Evolutionary conservation across 2,113 vertebrate species (phyloP), one percentile per base, ranked within the genome.

Genomic region (Gymnobelideus leadbeateri): DNA sequence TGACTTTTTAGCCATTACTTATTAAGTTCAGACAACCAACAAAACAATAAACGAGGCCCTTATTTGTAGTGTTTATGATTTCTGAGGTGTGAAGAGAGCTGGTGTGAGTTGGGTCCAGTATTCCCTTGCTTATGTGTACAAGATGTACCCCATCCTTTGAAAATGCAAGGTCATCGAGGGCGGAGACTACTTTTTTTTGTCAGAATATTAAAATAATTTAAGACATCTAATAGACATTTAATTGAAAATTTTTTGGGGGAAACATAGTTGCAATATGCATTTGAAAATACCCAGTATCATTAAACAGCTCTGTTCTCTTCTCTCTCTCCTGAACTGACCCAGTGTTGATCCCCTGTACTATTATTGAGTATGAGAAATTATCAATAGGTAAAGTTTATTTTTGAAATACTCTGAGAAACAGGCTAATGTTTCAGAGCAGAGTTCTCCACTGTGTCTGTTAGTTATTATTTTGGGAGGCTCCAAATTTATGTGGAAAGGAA

Each of bases 401-500:
- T 96, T 96, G 84, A 94, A 93, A 1, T 54, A 68, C 94, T 97
- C 95, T 50, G 94, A 94, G 94, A 84, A 95, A 37, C 57, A 84
- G 51, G 84, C 54, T 95, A 91, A 97, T 97, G 92, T 95, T 96
- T 98, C 95, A 84, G 68, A 43, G 6, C 61, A 46, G 95, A 93
- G 43, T 55, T 52, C 31, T 68, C 97, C 95, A 96, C 95, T 96
- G 47, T 98, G 54, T 98, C 98, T 98, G 96, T 97, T 97, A 92
- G 52, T 24, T 92, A 0, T 89, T 96, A 89, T 96, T 84, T 89
- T 90, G 96, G 97, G 95, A 96, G 97, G 93, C 94, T 97, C 97
- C 98, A 98, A 94, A 96, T 51, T 96, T 96, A 91, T 98, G 96
- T 98, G 96, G 96, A 89, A 52, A 92, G 21, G 26, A 61, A 89